Percentiles rank a stretch among this genome's conserved stretches.
Evolutionary conservation across 1,140 invertebrate genomes (phyloP).

Genomic region (Ceratina australensis): DNA sequence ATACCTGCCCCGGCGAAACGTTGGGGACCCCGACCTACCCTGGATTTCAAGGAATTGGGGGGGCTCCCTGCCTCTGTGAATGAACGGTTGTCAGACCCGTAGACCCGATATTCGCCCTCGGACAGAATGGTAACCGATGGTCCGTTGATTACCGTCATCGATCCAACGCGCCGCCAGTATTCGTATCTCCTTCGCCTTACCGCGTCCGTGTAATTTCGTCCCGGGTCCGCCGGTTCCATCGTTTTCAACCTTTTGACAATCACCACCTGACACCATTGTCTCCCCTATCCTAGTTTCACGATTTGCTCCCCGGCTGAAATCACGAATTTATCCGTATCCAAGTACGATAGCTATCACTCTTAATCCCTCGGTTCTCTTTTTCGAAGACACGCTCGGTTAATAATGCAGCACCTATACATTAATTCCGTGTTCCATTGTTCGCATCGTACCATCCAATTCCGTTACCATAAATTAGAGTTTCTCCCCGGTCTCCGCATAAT

Average conservation of each 20-base stretch:
- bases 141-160: constrained; percentile 35
- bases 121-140: constrained; percentile 36
- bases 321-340: too few species aligned
- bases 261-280: background rate
- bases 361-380: too few species aligned
- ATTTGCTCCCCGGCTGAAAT: background rate
- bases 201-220: constrained; percentile 26
- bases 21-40: background rate
- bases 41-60: constrained; percentile 41
- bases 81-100: constrained; percentile 38
- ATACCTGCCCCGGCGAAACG: constrained; percentile 19
- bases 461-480: too few species aligned
- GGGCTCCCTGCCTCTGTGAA: constrained; percentile 21
- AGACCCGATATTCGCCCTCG: constrained; percentile 6
- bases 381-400: too few species aligned
- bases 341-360: too few species aligned
- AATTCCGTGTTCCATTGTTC: too few species aligned
- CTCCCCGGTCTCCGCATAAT: too few species aligned
- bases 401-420: too few species aligned
- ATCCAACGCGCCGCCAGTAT: constrained; percentile 3
- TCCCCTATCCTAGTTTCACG: background rate
- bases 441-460: too few species aligned
- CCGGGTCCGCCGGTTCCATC: background rate
- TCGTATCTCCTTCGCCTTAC: constrained; percentile 8
- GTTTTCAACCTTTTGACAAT: constrained; percentile 27